Base-by-base conservation (phyloP, 2,113 vertebrate species). In the Apodemus sylvaticus region DNA sequence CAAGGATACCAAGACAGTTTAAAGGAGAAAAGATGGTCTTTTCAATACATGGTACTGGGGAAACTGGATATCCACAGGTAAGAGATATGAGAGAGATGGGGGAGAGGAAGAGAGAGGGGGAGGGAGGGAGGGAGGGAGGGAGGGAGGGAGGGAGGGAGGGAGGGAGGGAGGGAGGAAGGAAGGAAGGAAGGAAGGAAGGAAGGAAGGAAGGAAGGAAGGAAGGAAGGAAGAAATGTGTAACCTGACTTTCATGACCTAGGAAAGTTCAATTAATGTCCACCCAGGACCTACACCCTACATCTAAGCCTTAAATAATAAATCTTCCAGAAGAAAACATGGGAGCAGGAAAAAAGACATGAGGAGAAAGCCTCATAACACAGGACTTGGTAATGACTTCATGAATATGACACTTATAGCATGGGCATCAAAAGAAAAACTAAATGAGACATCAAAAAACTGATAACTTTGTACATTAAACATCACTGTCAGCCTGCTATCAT, bases 271-370 rank as follows among this genome's bases (percentile, higher is more conserved):
- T 26, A 81, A 60, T 88, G 66, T 60, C 4, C 42, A 76, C 22
- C 24, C 34, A 94, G 88, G 1, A 1, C 48, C 66, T 91, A 86
- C 77, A 86, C 31, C 48, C 66, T 89, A 91, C 77, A 86, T 19
- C 53, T 91, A 94, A 90, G 62, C 24, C 55, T 45, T 89, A 95
- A 90, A 81, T 16, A 48, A 62, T 13, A 85, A 81, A 93, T 79
- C 70, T 53, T 55, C 79, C 60, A 42, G 31, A 66, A 79, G 31
- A 91, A 94, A 91, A 91, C 68, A 95, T 0, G n/a, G 4, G 4
- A 51, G 2, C 14, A 13, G 62, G 4, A 3, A 7, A n/a, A 39
- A 39, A 48, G 60, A 86, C 6, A 55, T 19, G 55, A 4, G 22
- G 13, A 1, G 55, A 6, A 39, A 53, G 17, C 48, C 92, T 78